phyloP scores from a whole-genome alignment of 2,113 vertebrate genomes.

The Phrynosoma platyrhinos region DNA sequence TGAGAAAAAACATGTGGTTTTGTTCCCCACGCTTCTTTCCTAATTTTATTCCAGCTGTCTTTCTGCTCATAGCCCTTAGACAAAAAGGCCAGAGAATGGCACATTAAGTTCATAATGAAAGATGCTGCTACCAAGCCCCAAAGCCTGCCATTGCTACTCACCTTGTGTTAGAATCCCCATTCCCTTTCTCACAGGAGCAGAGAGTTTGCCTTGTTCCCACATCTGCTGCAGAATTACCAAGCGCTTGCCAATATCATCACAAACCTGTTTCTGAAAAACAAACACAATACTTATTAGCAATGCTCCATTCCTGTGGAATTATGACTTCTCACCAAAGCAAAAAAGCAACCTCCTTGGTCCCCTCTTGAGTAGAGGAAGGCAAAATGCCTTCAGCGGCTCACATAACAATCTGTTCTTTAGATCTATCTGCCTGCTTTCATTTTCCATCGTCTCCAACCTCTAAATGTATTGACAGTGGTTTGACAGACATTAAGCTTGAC shows the following conservation, averaged over 20 bases:
- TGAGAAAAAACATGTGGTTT: not conserved
- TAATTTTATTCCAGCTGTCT: not conserved
- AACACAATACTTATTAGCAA: slow-evolving; percentile 5
- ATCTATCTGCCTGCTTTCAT: not conserved
- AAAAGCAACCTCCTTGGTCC: not conserved
- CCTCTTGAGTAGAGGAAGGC: not conserved
- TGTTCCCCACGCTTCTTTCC: not conserved
- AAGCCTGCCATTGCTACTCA: slow-evolving; percentile 53
- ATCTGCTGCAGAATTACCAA: slow-evolving; percentile 85
- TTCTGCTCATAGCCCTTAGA: not conserved
- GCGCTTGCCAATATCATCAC: slow-evolving; percentile 88
- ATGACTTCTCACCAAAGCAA: not conserved
- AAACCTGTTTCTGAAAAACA: slow-evolving; percentile 88
- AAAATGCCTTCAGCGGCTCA: not conserved
- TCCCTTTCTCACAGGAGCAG: slow-evolving; percentile 86
- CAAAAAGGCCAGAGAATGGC: not conserved
- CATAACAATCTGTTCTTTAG: too few species aligned
- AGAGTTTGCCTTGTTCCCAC: slow-evolving; percentile 87
- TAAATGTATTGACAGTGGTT: not conserved
- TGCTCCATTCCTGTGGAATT: not conserved
- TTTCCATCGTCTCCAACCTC: not conserved
- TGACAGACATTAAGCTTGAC: not conserved
- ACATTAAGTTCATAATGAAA: too few species aligned
- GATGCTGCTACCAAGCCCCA: not conserved
- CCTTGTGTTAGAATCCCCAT: slow-evolving; percentile 86